phyloP scores from a whole-genome alignment of 2,113 vertebrate genomes.

The Oplegnathus fasciatus region DNA sequence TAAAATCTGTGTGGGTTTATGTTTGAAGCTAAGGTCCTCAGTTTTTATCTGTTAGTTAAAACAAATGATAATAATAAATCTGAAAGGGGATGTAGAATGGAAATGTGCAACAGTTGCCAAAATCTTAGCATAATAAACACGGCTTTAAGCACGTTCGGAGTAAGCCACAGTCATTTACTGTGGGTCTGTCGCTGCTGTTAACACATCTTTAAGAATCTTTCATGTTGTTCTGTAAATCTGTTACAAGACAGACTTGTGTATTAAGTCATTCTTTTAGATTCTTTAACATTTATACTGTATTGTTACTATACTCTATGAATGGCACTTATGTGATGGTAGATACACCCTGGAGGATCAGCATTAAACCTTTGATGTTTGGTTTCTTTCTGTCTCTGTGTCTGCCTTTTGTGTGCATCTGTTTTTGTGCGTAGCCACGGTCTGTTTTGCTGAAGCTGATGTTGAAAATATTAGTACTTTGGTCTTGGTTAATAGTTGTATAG shows the following conservation, averaged over 20 bases:
- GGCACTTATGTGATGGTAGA: not conserved
- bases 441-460: constrained; percentile 20
- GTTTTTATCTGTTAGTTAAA: not conserved
- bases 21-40: not conserved
- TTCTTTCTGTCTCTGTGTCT: constrained; percentile 26
- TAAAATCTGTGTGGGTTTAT: not conserved
- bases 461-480: constrained; percentile 22
- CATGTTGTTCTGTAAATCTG: not conserved
- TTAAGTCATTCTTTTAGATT: not conserved
- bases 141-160: not conserved
- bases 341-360: not conserved
- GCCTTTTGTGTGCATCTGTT: constrained; percentile 45
- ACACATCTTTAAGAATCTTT: not conserved
- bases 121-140: not conserved
- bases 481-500: constrained; percentile 14
- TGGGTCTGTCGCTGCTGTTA: not conserved
- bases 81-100: not conserved
- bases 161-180: not conserved
- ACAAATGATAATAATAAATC: not conserved
- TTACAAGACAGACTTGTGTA: not conserved
- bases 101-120: not conserved
- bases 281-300: not conserved
- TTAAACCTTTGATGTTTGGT: constrained; percentile 7
- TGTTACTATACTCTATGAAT: not conserved
- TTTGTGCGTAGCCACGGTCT: constrained; percentile 38